Evolutionary conservation across 2,797 vertebrate species (phyloP).

Genomic region (Sebastes vulpes): DNA sequence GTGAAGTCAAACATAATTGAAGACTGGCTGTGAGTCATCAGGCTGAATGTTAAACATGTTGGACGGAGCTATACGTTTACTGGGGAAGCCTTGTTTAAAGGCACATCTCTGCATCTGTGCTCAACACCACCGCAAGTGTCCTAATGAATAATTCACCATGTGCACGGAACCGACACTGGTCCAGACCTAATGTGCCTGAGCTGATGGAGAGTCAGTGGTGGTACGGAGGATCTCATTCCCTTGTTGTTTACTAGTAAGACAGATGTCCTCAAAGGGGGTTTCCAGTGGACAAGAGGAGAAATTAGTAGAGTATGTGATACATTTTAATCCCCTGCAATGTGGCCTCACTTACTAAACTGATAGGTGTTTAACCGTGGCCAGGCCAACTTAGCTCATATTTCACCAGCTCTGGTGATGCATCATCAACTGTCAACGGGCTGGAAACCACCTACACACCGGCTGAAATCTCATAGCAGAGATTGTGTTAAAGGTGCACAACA

Average conservation of each 20-base stretch:
- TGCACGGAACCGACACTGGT: slow-evolving; percentile 26
- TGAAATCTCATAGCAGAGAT: slow-evolving; percentile 68
- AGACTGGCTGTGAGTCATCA: not conserved
- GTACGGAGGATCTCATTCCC: not conserved
- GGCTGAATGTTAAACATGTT: slow-evolving; percentile 5
- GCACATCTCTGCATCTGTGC: slow-evolving; percentile 31
- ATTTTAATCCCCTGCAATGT: slow-evolving; percentile 19
- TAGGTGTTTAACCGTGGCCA: slow-evolving; percentile 51
- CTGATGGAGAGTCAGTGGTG: not conserved
- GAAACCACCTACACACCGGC: slow-evolving; percentile 70
- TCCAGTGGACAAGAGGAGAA: not conserved
- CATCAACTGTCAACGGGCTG: slow-evolving; percentile 57
- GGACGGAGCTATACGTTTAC: not conserved
- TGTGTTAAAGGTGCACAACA: slow-evolving; percentile 34
- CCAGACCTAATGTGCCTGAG: slow-evolving; percentile 11
- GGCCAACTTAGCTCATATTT: slow-evolving; percentile 56
- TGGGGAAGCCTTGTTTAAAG: slow-evolving; percentile 34
- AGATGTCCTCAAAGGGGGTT: slow-evolving; percentile 2
- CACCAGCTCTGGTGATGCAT: slow-evolving; percentile 36
- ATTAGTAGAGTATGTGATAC: not conserved
- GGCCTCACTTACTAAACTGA: slow-evolving; percentile 37
- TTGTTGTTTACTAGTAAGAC: slow-evolving; percentile 11
- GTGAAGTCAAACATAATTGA: not conserved
- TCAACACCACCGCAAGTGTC: slow-evolving; percentile 50
- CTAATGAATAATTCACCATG: slow-evolving; percentile 64